Evolutionary conservation across 2,888 invertebrate species (phyloP), one percentile per base, ranked within the genome.

Genomic region (Druceiella hillmani): DNA sequence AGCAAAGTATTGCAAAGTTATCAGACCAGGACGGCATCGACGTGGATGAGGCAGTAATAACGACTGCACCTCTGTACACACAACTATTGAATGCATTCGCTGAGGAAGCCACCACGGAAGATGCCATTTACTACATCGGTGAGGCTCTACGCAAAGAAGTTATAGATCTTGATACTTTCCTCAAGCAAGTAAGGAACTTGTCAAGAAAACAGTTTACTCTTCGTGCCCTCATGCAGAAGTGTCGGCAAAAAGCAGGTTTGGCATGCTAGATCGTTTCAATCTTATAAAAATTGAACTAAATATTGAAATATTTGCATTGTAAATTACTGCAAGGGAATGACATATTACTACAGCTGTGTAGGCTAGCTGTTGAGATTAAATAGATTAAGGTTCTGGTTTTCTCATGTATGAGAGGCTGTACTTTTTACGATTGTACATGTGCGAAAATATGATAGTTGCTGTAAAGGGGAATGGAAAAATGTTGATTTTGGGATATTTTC

Each of bases 41-140:
- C 67, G 89, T 95, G 26, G 98, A 99, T 65, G 94, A 97, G 59
- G 95, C 95, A 38, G 94, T 98, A 20, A 90, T 90, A 12, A 94
- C 97, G 2, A 92, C 94, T 36, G 91, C 97, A 14, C 97, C 98
- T 0, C 69, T 98, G 30, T 95, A 95, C 58, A 90, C 89, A 66
- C 97, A 97, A 86, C 79, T 98, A 55, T 66, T 97, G 43, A 91
- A 88, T 65, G 86, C 93, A 27, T 97, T 91, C 71, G 93, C 94
- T 33, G 95, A 98, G 64, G 99, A 99, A 72, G 93, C 97, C 45
- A 95, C 99, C 10, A 80, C 91, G 35, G 98, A 99, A 72, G 99
- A 99, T 75, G 91, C 95, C 43, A 94, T 99, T 57, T 99, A 98
- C 62, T 95, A 94, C 60, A 82, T 99, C 66, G 95, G 95, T 5